Evolutionary conservation across 2,797 vertebrate genomes (phyloP).

Genomic region (Eulemur mongoz): DNA sequence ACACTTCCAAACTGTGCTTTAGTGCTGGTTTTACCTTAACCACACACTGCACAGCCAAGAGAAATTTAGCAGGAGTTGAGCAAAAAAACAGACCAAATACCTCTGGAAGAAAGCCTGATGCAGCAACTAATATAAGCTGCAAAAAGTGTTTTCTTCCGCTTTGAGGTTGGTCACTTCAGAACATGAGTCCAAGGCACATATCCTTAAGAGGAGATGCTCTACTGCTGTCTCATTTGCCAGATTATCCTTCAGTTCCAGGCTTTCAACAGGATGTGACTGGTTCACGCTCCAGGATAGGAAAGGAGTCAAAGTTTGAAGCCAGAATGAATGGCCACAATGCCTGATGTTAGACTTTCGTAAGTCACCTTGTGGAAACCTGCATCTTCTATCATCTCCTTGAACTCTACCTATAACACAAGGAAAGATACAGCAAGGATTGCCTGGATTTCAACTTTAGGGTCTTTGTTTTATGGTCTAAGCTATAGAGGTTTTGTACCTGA

Average conservation of each 20-base stretch:
- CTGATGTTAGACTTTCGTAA: conserved; percentile 90
- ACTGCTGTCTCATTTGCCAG: neutral
- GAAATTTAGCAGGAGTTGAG: neutral
- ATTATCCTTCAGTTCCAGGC: neutral
- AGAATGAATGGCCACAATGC: conserved; percentile 96
- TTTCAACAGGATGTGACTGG: neutral
- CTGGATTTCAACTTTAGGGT: neutral
- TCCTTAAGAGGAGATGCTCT: neutral
- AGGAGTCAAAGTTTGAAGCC: conserved; percentile 94
- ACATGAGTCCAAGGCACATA: neutral
- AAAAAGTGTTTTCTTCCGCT: neutral
- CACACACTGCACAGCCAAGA: neutral
- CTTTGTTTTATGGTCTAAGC: neutral
- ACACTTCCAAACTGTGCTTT: neutral
- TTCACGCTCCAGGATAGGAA: neutral
- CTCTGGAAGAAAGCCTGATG: neutral
- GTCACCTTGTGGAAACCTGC: conserved; percentile 92
- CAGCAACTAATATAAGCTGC: neutral
- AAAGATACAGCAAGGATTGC: neutral
- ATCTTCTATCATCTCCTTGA: conserved; percentile 95
- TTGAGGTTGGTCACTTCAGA: neutral
- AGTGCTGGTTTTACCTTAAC: neutral
- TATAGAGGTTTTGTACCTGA: conserved; percentile 88
- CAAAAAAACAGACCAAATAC: neutral
- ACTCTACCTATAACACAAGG: conserved; percentile 90